Evolutionary conservation across 2,797 vertebrate species (phyloP).

Genomic region (Sebastes vulpes): DNA sequence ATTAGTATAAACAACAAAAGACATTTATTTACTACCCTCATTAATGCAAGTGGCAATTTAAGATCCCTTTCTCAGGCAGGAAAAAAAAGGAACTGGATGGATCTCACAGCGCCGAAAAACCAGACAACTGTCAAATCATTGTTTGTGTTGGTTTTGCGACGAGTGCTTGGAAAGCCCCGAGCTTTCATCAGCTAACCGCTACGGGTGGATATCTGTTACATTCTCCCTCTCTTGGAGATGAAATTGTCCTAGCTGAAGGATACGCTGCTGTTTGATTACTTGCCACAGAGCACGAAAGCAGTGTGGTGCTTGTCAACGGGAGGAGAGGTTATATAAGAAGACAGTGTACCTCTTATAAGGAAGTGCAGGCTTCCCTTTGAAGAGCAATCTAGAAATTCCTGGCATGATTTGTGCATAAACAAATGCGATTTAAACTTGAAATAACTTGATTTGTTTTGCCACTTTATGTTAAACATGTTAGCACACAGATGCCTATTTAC

Average conservation of each 20-base stretch:
- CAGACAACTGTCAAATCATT: slow-evolving; percentile 67
- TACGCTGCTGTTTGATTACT: slow-evolving; percentile 32
- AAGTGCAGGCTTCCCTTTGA: slow-evolving; percentile 1
- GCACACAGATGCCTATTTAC: neutral
- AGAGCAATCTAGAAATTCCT: neutral
- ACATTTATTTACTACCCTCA: slow-evolving; percentile 73
- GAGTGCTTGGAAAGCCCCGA: slow-evolving; percentile 65
- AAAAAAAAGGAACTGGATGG: slow-evolving; percentile 3
- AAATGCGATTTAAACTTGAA: neutral
- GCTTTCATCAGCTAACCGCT: slow-evolving; percentile 63
- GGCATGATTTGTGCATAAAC: neutral
- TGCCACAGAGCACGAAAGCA: slow-evolving; percentile 19
- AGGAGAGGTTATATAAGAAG: slow-evolving; percentile 2
- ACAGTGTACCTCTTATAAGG: neutral
- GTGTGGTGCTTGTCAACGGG: slow-evolving; percentile 5
- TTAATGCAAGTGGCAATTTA: slow-evolving; percentile 76
- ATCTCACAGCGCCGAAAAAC: slow-evolving; percentile 40
- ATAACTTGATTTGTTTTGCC: neutral
- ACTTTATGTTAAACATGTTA: neutral
- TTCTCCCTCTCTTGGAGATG: slow-evolving; percentile 25
- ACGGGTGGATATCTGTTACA: slow-evolving; percentile 37
- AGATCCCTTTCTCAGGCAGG: slow-evolving; percentile 48
- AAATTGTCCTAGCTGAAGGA: slow-evolving; percentile 32
- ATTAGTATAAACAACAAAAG: slow-evolving; percentile 73
- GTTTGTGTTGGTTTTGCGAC: slow-evolving; percentile 64